Evolutionary conservation across 1,140 invertebrate genomes (phyloP).

Genomic region (Diuraphis noxia): DNA sequence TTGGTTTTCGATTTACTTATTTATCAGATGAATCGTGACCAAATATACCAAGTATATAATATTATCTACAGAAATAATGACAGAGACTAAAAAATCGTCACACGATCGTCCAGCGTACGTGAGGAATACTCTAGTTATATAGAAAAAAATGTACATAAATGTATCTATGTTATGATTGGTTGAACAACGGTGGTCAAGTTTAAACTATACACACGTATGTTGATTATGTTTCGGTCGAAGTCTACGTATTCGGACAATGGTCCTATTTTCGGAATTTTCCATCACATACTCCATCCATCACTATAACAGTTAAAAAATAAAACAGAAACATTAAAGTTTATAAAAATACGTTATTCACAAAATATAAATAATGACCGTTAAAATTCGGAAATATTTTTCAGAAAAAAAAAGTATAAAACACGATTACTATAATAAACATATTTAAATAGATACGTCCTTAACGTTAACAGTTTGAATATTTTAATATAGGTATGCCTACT

Average conservation of each 20-base stretch:
- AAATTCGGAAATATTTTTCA: not conserved
- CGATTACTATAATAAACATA: not conserved
- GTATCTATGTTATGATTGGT: not conserved
- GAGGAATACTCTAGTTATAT: slow-evolving; percentile 18
- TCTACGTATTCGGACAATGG: not conserved
- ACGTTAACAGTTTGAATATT: not conserved
- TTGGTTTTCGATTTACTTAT: slow-evolving; percentile 26
- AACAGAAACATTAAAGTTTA: not conserved
- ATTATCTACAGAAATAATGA: slow-evolving; percentile 17
- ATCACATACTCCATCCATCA: not conserved
- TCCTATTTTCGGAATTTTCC: not conserved
- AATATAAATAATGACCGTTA: not conserved
- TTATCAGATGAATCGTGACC: not conserved
- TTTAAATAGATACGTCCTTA: not conserved
- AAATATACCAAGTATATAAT: not conserved
- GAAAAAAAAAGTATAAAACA: not conserved
- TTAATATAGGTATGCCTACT: not conserved
- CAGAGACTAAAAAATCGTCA: not conserved
- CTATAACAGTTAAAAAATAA: not conserved
- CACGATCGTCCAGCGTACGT: not conserved
- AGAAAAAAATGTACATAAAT: not conserved
- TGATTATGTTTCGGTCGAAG: not conserved
- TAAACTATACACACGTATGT: not conserved
- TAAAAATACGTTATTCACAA: not conserved
- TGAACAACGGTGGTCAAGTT: not conserved